These are phyloP conservation scores for Brachyptera risi DNA, from an alignment of 2,888 invertebrate genomes.

Conservation along the genomic window DNA sequence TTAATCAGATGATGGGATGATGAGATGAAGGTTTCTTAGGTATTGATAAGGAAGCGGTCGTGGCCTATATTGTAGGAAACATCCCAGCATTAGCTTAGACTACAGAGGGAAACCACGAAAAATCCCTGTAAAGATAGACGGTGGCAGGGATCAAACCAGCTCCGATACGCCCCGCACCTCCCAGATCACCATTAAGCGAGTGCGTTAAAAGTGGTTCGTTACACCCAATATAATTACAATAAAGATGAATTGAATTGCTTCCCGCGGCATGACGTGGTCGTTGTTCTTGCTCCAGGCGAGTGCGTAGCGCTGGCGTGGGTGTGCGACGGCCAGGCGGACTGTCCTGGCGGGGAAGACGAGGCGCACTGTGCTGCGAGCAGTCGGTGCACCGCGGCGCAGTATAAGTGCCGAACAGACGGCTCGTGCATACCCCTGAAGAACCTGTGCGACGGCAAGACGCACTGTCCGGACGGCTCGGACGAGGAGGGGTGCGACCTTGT, in stretches of 20 bases:
- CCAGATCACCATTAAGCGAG: no score
- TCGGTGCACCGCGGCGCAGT: slow-evolving; percentile 44
- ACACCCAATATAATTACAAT: no score
- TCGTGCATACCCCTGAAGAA: slow-evolving; percentile 51
- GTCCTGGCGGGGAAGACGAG: slow-evolving; percentile 60
- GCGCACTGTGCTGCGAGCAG: slow-evolving; percentile 45
- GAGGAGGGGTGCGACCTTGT: slow-evolving; percentile 46
- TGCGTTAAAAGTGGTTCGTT: no score
- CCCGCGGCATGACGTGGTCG: not conserved
- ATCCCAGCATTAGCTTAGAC: no score
- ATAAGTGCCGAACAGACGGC: slow-evolving; percentile 59
- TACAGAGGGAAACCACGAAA: no score
- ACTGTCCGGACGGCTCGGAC: slow-evolving; percentile 57
- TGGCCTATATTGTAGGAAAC: no score
- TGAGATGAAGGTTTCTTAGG: no score
- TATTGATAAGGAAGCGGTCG: no score
- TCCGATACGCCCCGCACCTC: no score
- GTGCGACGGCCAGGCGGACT: slow-evolving; percentile 59
- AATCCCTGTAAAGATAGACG: no score
- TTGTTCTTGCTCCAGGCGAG: slow-evolving; percentile 42
- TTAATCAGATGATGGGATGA: no score
- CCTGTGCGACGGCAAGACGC: slow-evolving; percentile 51
- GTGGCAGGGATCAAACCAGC: no score
- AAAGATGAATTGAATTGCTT: not conserved
- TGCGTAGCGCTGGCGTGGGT: slow-evolving; percentile 59